phyloP scores from a whole-genome alignment of 2,888 invertebrate genomes.

The Drosophila lutescens region DNA sequence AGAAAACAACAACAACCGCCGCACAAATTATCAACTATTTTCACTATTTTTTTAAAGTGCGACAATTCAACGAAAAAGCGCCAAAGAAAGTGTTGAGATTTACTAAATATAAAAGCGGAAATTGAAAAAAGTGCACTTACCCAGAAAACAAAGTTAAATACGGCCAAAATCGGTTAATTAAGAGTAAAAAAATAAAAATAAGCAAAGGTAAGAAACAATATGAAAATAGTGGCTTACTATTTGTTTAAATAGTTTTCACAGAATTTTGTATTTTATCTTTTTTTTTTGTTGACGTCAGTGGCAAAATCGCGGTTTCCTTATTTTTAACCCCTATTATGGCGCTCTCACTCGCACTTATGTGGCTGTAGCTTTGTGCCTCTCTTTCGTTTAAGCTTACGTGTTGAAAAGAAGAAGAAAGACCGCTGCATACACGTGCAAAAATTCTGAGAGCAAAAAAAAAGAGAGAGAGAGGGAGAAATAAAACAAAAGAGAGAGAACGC shows the following conservation, averaged over 20 bases:
- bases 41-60: conserved; percentile 4
- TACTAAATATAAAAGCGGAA: background rate
- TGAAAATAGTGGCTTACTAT: background rate
- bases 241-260: background rate
- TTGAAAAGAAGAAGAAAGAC: conserved; percentile 17
- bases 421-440: conserved; percentile 37
- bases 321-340: conserved; percentile 1
- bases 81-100: background rate
- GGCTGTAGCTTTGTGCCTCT: background rate
- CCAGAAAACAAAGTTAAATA: background rate
- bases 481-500: background rate
- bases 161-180: background rate
- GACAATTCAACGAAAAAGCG: background rate
- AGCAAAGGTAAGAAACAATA: conserved; percentile 1
- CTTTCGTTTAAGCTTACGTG: conserved; percentile 26
- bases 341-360: conserved; percentile 18
- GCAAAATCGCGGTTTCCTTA: conserved; percentile 20
- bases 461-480: background rate
- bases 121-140: background rate
- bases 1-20: conserved; percentile 11
- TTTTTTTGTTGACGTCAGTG: conserved; percentile 30
- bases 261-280: background rate
- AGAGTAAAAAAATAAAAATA: background rate
- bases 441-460: conserved; percentile 1
- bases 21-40: conserved; percentile 6